A percentile compares a stretch with the other conserved stretches of the same genome.
These are phyloP conservation scores for Syrphus vitripennis DNA, from an alignment of 2,888 invertebrate species.

Conservation along the genomic window DNA sequence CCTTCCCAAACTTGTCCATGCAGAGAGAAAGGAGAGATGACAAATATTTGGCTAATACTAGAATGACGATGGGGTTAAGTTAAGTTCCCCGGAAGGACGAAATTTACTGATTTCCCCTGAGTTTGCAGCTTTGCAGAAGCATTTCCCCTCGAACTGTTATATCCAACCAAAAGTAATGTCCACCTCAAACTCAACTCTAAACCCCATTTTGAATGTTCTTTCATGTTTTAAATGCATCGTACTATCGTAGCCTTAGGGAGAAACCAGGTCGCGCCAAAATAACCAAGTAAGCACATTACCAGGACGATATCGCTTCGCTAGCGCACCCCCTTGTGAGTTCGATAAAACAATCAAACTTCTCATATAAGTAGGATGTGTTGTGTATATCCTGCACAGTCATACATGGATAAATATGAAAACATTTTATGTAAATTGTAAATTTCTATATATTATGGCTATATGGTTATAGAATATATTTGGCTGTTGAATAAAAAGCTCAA, in stretches of 20 bases:
- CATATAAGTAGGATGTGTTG: background rate
- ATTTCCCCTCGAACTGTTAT: constrained; percentile 64
- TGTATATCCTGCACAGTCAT: constrained; percentile 46
- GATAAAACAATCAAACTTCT: constrained; percentile 53
- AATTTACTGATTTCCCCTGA: constrained; percentile 16
- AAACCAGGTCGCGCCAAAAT: constrained; percentile 61
- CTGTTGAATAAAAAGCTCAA: constrained; percentile 71
- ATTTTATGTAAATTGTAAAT: background rate
- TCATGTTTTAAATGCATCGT: constrained; percentile 33
- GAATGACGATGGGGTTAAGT: background rate
- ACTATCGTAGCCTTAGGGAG: background rate
- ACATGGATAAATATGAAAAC: background rate
- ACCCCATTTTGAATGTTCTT: background rate
- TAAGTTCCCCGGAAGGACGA: background rate
- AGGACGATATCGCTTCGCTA: background rate
- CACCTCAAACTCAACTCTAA: background rate
- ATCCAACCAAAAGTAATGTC: constrained; percentile 13
- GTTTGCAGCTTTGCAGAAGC: constrained; percentile 1
- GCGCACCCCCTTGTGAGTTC: constrained; percentile 42
- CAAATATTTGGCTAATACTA: background rate
- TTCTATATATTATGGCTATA: constrained; percentile 20
- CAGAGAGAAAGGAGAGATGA: background rate
- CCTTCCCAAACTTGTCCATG: background rate
- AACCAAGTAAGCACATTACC: constrained; percentile 18
- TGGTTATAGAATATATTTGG: constrained; percentile 52